Percentiles rank a stretch among this genome's conserved stretches.
Evolutionary conservation across 1,140 invertebrate species (phyloP).

Genomic region (Drosophila carrolli): DNA sequence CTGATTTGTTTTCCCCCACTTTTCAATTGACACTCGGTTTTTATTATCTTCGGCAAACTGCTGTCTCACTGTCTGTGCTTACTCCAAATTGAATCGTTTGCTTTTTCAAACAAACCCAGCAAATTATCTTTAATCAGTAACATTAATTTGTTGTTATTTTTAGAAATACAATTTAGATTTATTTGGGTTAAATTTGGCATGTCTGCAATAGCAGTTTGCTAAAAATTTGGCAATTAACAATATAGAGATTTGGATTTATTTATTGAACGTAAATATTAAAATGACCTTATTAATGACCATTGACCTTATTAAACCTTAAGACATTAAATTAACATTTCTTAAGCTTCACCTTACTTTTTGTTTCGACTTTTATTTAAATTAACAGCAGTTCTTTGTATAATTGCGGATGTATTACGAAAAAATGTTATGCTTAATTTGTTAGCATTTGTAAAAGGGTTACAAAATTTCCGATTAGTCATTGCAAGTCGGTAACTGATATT

Average conservation of each 20-base stretch:
- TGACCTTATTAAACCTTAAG: neutral
- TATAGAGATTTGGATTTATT: too few relatives aligned
- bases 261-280: too few relatives aligned
- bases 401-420: constrained; percentile 26
- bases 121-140: constrained; percentile 29
- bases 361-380: constrained; percentile 3
- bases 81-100: constrained; percentile 15
- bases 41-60: constrained; percentile 19
- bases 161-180: constrained; percentile 18
- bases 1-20: constrained; percentile 31
- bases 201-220: neutral
- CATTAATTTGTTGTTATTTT: constrained; percentile 19
- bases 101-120: constrained; percentile 22
- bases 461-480: constrained; percentile 20
- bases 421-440: constrained; percentile 15
- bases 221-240: too few relatives aligned
- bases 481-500: constrained; percentile 8
- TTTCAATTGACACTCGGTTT: constrained; percentile 27
- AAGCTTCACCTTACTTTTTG: neutral
- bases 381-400: constrained; percentile 20
- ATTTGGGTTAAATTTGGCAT: constrained; percentile 3
- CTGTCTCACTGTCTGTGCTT: constrained; percentile 39
- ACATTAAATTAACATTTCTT: neutral
- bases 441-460: neutral
- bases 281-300: too few relatives aligned